Conservation (phyloP, 2,113 vertebrate genomes). For the Gavia stellata region DNA sequence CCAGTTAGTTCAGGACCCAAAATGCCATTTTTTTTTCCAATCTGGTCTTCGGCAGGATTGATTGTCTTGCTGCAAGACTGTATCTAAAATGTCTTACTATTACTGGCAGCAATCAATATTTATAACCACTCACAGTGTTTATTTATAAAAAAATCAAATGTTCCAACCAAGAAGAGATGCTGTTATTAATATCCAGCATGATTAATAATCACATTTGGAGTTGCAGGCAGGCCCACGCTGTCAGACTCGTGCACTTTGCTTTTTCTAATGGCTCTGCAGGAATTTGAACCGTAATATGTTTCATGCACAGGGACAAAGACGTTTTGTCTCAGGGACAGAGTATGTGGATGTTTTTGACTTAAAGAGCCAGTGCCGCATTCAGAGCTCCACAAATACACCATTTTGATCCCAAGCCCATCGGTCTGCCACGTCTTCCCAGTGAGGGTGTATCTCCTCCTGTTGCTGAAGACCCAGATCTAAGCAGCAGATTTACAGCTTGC, state of each 20-base stretch:
- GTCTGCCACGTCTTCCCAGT: background rate
- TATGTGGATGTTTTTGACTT: conserved; percentile 32
- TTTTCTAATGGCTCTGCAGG: conserved; percentile 44
- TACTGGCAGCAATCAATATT: conserved; percentile 48
- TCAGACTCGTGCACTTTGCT: conserved; percentile 33
- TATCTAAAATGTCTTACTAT: background rate
- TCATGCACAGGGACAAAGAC: conserved; percentile 47
- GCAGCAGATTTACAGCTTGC: background rate
- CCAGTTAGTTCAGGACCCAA: background rate
- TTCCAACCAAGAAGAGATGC: conserved; percentile 22
- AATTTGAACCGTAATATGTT: conserved; percentile 47
- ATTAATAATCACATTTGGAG: conserved; percentile 24
- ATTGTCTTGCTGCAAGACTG: background rate
- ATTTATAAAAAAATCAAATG: conserved; percentile 53
- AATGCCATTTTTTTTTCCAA: background rate
- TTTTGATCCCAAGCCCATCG: background rate
- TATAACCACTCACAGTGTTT: conserved; percentile 26
- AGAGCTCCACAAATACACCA: background rate
- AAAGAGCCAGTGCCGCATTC: background rate
- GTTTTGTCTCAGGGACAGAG: conserved; percentile 49
- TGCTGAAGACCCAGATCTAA: background rate
- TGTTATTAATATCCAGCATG: conserved; percentile 39
- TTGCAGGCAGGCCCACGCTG: conserved; percentile 36
- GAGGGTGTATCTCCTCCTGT: background rate
- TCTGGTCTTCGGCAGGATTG: background rate